These are phyloP conservation scores for Hormiphora californensis DNA, from an alignment of 37 sponge, comb jelly and placozoan genomes.

Conservation along the genomic window DNA sequence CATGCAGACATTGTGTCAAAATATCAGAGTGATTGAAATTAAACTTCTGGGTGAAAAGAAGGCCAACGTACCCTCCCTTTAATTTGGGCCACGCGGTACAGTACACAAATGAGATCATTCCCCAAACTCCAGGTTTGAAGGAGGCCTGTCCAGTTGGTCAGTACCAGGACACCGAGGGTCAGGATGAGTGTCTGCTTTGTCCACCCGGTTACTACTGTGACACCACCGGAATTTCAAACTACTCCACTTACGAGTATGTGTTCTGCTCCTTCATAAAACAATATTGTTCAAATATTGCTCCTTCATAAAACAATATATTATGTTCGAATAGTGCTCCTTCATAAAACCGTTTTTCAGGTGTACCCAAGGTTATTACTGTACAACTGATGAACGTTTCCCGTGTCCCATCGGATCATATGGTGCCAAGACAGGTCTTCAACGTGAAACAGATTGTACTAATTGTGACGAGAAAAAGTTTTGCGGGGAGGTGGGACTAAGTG, in stretches of 20 bases:
- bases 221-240: background rate
- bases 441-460: background rate
- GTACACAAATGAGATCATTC: background rate
- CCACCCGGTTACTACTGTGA: constrained; percentile 55
- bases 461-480: constrained; percentile 22
- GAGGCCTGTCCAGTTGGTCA: constrained; percentile 38
- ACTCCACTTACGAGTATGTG: constrained; percentile 9
- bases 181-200: constrained; percentile 9
- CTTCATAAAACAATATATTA: no score
- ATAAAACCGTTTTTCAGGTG: background rate
- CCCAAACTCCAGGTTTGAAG: background rate
- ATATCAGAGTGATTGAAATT: no score
- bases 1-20: no score
- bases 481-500: background rate
- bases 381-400: background rate
- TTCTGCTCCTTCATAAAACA: background rate
- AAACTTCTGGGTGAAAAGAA: background rate
- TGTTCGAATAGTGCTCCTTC: background rate
- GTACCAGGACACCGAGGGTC: constrained; percentile 48
- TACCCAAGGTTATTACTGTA: background rate
- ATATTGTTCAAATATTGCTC: no score
- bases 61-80: background rate
- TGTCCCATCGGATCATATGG: constrained; percentile 21
- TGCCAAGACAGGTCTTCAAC: background rate
- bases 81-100: no score